These are phyloP conservation scores for Dasyornis broadbenti DNA, from an alignment of 2,113 vertebrate species.

Conservation along the genomic window DNA sequence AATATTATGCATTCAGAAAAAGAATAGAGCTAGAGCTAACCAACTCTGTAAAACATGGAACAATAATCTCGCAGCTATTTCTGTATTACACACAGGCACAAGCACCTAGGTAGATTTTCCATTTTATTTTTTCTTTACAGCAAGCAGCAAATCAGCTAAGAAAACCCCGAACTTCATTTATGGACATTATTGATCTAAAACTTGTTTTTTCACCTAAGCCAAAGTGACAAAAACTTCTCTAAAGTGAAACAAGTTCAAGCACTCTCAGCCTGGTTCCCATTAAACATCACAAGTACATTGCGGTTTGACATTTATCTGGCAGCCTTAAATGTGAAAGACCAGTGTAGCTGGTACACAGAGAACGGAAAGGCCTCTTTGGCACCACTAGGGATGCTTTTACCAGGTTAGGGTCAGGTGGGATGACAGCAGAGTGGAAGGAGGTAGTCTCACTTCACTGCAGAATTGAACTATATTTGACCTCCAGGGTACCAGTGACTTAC, in stretches of 20 bases:
- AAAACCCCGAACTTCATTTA: not conserved
- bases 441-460: slow-evolving; percentile 47
- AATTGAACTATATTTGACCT: slow-evolving; percentile 53
- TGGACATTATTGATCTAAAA: slow-evolving; percentile 40
- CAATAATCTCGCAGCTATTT: not conserved
- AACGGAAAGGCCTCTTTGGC: not conserved
- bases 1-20: not conserved
- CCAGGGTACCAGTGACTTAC: not conserved
- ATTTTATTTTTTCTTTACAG: not conserved
- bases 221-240: slow-evolving; percentile 51
- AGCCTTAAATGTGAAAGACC: slow-evolving; percentile 52
- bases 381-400: slow-evolving; percentile 50
- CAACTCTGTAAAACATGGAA: not conserved
- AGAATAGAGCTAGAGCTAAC: not conserved
- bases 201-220: slow-evolving; percentile 24
- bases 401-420: slow-evolving; percentile 43
- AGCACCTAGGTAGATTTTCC: not conserved
- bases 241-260: slow-evolving; percentile 33
- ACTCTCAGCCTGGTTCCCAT: not conserved
- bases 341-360: not conserved
- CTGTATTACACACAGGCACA: not conserved
- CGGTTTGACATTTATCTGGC: slow-evolving; percentile 46
- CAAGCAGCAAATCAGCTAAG: not conserved
- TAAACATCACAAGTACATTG: slow-evolving; percentile 14
- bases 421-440: slow-evolving; percentile 20